Evolutionary conservation across 1,140 invertebrate genomes (phyloP).

Genomic region (Nilaparvata lugens): DNA sequence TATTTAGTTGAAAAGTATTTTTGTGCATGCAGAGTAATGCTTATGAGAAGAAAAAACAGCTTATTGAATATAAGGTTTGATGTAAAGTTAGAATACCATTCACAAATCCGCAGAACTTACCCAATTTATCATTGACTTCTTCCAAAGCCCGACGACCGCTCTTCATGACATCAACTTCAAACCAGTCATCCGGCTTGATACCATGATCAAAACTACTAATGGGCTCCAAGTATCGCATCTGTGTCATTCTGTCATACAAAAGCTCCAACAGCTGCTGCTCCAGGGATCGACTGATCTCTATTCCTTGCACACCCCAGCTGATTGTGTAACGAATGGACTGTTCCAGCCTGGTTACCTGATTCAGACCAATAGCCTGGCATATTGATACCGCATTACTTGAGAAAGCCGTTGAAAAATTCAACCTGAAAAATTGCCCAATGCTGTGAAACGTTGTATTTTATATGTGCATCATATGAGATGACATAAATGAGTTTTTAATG

Average conservation of each 20-base stretch:
- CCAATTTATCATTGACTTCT: slow-evolving; percentile 72
- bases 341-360: slow-evolving; percentile 68
- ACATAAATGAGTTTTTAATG: slow-evolving; percentile 6
- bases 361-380: slow-evolving; percentile 69
- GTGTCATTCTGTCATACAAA: slow-evolving; percentile 77
- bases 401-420: slow-evolving; percentile 90
- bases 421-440: too few relatives aligned
- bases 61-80: too few relatives aligned
- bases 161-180: slow-evolving; percentile 69
- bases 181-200: slow-evolving; percentile 65
- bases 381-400: slow-evolving; percentile 94
- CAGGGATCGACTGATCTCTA: slow-evolving; percentile 29
- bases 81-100: too few relatives aligned
- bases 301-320: slow-evolving; percentile 33
- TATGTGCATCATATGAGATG: slow-evolving; percentile 12
- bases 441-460: slow-evolving; percentile 21
- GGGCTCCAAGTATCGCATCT: slow-evolving; percentile 63
- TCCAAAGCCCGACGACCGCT: slow-evolving; percentile 69
- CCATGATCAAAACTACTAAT: slow-evolving; percentile 58
- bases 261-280: slow-evolving; percentile 42
- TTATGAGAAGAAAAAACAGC: too few relatives aligned
- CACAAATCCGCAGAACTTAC: slow-evolving; percentile 40
- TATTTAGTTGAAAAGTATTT: too few relatives aligned
- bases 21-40: too few relatives aligned
- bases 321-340: slow-evolving; percentile 69